Conservation (phyloP, 1,140 invertebrate genomes). For the Orchestia grillus region DNA sequence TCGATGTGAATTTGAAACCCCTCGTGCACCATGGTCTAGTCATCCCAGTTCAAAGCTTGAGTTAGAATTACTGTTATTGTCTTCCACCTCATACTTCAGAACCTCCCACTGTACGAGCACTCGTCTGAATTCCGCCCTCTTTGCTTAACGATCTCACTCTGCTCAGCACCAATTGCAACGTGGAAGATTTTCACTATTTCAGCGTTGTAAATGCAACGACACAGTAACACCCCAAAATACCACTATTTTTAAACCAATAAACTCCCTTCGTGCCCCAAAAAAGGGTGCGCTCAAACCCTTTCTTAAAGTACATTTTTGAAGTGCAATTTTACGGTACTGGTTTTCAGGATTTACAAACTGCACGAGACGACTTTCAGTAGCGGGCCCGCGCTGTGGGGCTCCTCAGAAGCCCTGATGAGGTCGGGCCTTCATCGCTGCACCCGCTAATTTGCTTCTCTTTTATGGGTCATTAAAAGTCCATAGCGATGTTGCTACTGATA, state of each 20-base stretch:
- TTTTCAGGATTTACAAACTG: background rate
- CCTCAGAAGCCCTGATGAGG: conserved; percentile 29
- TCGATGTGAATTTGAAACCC: too few relatives aligned
- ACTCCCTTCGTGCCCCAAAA: background rate
- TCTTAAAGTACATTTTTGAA: background rate
- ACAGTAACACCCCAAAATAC: background rate
- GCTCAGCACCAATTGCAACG: background rate
- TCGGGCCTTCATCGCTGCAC: background rate
- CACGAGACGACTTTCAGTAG: background rate
- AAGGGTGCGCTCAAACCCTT: too few relatives aligned
- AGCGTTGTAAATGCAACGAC: background rate
- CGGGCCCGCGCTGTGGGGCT: background rate
- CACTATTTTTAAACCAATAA: background rate
- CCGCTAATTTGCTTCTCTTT: conserved; percentile 32
- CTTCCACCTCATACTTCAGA: too few relatives aligned
- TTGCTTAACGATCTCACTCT: background rate
- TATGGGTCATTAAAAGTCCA: conserved; percentile 35
- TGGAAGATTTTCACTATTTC: background rate
- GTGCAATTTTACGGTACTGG: background rate
- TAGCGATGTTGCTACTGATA: background rate
- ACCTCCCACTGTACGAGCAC: too few relatives aligned
- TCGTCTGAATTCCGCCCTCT: too few relatives aligned
- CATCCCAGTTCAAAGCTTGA: too few relatives aligned
- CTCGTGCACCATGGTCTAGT: too few relatives aligned
- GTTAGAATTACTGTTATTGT: too few relatives aligned